phyloP scores from a whole-genome alignment of 2,797 vertebrate species.

The Coracias cyanogaster region DNA sequence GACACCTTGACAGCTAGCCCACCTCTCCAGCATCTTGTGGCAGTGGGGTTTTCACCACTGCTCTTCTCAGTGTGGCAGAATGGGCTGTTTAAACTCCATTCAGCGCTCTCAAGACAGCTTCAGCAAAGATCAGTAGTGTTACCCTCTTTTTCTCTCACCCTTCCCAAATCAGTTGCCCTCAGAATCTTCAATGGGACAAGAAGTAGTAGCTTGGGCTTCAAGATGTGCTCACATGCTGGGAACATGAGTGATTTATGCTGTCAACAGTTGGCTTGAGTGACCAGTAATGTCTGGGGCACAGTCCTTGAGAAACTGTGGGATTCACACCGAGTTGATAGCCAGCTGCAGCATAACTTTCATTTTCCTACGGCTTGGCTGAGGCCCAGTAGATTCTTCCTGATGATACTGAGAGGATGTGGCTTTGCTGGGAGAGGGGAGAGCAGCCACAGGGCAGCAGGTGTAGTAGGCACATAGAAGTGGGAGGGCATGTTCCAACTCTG shows the following conservation, averaged over 20 bases:
- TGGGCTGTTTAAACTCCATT: background rate
- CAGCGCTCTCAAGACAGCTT: background rate
- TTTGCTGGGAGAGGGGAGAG: background rate
- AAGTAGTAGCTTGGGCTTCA: background rate
- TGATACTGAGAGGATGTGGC: background rate
- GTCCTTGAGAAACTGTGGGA: background rate
- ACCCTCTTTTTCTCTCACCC: background rate
- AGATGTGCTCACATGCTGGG: fast-evolving
- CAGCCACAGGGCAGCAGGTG: background rate
- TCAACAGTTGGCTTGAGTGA: background rate
- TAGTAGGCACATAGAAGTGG: background rate
- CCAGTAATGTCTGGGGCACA: background rate
- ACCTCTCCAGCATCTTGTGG: background rate
- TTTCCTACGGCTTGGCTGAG: background rate
- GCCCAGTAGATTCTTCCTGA: background rate
- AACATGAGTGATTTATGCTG: fast-evolving
- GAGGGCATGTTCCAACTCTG: background rate
- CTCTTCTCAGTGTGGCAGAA: background rate
- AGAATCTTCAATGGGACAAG: background rate
- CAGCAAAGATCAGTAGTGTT: background rate
- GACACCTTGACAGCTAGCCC: background rate
- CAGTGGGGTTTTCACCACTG: background rate
- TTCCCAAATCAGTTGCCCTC: background rate
- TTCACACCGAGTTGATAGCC: background rate
- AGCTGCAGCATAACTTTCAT: background rate